Evolutionary conservation across 2,797 vertebrate genomes (phyloP), one percentile per base, ranked within the genome.

Genomic region (Macroramphosus scolopax): DNA sequence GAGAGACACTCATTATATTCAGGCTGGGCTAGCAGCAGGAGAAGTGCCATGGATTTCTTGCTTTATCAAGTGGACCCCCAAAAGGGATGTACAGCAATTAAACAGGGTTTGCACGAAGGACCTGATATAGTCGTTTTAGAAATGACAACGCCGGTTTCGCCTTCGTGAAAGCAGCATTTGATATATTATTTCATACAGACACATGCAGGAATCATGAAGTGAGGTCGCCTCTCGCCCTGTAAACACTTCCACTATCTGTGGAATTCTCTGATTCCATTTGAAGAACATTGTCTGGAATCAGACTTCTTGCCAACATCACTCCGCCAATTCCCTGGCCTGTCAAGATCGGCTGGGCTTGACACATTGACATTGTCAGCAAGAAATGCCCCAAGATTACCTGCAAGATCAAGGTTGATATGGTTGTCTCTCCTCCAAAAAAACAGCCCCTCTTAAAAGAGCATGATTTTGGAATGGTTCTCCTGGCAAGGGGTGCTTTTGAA

Each of bases 51-150:
- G 57, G 77, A 81, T 83, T 82, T 84, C 49, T 64, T 47, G 56
- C 52, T 53, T 68, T 72, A 68, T 67, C 53, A 65, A 75, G 51
- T 50, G 42, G 3, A 3, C 20, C 20, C 69, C 56, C 55, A 66
- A 73, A 83, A 79, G 76, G 68, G 74, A 82, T 70, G 68, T 41
- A 38, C 46, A 40, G 59, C 76, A 78, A 82, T 82, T 84, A 83
- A 78, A 77, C 43, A 51, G 61, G 49, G 59, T 48, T 59, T 63
- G 53, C 39, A 50, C 50, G 14, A 77, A 76, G 66, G 41, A 70
- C 40, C 74, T 80, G 83, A 84, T 74, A 80, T 75, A 83, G 72
- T 34, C 35, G 32, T 72, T 62, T 83, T 77, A 87, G 72, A 74
- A 81, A 83, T 77, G 65, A 66, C 60, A 60, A 9, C 51, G 20